phyloP scores from a whole-genome alignment of 2,113 vertebrate genomes.

The Sorex araneus region DNA sequence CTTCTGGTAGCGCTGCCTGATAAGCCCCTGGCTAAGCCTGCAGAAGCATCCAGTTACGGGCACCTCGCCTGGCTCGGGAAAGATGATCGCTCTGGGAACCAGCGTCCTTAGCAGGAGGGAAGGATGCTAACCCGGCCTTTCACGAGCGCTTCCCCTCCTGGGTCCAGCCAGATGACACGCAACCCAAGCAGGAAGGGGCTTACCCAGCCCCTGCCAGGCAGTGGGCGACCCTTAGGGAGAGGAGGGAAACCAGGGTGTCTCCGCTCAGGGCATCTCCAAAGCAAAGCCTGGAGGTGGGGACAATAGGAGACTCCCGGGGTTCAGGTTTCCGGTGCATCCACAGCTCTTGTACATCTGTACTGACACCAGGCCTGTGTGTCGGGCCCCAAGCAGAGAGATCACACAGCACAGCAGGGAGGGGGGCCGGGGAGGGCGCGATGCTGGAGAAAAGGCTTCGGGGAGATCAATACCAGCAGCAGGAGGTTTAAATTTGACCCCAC shows the following conservation, averaged over 20 bases:
- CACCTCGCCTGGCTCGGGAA: conserved; percentile 65
- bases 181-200: conserved; percentile 76
- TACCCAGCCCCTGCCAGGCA: conserved; percentile 45
- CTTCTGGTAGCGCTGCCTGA: conserved; percentile 62
- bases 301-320: conserved; percentile 82
- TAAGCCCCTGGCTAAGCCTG: conserved; percentile 56
- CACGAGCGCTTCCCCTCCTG: conserved; percentile 57
- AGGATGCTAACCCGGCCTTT: conserved; percentile 77
- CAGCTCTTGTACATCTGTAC: conserved; percentile 80
- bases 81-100: conserved; percentile 84
- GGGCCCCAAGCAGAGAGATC: conserved; percentile 75
- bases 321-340: conserved; percentile 71
- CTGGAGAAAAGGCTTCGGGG: conserved; percentile 75
- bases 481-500: conserved; percentile 82
- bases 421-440: conserved; percentile 55
- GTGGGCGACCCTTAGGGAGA: conserved; percentile 79
- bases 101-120: conserved; percentile 42
- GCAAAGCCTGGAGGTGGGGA: conserved; percentile 88
- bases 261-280: conserved; percentile 79
- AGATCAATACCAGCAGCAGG: conserved; percentile 83
- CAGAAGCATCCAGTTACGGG: conserved; percentile 64
- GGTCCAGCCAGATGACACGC: conserved; percentile 75
- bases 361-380: conserved; percentile 64
- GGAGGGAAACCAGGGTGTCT: conserved; percentile 75
- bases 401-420: conserved; percentile 75